A percentile compares a stretch with the other conserved stretches of the same genome.
Evolutionary conservation across 2,797 vertebrate species (phyloP).

Genomic region (Leuciscus waleckii): DNA sequence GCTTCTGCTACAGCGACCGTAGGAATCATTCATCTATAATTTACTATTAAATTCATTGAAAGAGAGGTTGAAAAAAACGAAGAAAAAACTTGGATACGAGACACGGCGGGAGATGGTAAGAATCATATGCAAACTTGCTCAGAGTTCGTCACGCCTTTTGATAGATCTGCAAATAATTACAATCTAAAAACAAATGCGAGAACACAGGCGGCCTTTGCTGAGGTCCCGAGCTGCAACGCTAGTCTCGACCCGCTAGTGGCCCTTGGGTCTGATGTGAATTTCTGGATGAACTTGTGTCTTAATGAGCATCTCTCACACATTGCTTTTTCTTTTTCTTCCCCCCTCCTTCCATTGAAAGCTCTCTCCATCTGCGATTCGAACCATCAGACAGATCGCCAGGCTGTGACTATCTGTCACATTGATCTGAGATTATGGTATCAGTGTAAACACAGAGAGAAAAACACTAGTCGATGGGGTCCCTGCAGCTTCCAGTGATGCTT

Average conservation of each 20-base stretch:
- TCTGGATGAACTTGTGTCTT: constrained; percentile 46
- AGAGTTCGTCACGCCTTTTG: constrained; percentile 35
- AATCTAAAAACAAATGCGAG: constrained; percentile 59
- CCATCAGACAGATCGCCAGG: constrained; percentile 32
- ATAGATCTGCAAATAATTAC: constrained; percentile 65
- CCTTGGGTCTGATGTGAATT: constrained; percentile 12
- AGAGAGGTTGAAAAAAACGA: constrained; percentile 38
- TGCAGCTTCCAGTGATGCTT: constrained; percentile 40
- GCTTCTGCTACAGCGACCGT: constrained; percentile 21
- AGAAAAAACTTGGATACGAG: constrained; percentile 48
- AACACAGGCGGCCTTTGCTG: constrained; percentile 1
- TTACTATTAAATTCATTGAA: constrained; percentile 63
- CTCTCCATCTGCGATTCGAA: constrained; percentile 17
- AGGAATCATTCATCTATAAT: constrained; percentile 65
- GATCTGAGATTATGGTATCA: constrained; percentile 60
- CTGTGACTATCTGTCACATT: constrained; percentile 51
- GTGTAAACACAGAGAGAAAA: constrained; percentile 52
- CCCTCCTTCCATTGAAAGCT: background rate
- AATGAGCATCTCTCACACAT: constrained; percentile 52
- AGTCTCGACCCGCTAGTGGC: constrained; percentile 11
- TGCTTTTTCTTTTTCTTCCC: background rate
- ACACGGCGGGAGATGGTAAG: constrained; percentile 34
- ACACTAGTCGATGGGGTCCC: constrained; percentile 46
- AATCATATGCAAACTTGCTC: constrained; percentile 55
- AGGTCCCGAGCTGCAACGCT: background rate